Base-by-base conservation (phyloP, 1,140 invertebrate genomes). In the Psilanteris sp. region DNA sequence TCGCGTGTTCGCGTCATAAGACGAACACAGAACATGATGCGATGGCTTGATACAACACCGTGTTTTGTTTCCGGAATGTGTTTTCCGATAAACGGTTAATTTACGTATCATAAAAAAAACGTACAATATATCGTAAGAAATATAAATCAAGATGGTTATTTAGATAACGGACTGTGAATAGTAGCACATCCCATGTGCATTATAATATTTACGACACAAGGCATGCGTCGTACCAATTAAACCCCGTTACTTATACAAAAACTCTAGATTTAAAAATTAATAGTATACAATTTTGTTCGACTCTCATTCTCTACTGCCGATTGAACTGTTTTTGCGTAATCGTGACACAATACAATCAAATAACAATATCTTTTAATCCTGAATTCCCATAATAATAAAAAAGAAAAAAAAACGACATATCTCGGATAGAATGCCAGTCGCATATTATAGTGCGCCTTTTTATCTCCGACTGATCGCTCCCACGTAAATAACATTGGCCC, bases 181-280 rank as follows among this genome's bases (percentile, higher is more conserved):
- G 44, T 34, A 34, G 36, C 13, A 46, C 54, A 52, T 70, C 44
- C 44, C 36, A 52, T 43, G 43, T 52, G 34, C 44, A 59, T 59
- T 70, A 43, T 26, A 59, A 50, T 61, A 50, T 44, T 59, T 70
- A 52, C 29, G 37, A 70, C 31, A 43, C 8, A 29, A 52, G 24
- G 22, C 41, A 43, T 59, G 31, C 27, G 36, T 46, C 16, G 20
- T 43, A 61, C 15, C 43, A 70, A 70, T 70, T 70, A 61, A 43
- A 61, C 9, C n/a, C 66, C 66, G 66, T 70, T 70, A 70, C 26
- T 29, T 36, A 20, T 18, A 70, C 18, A 57, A 70, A 70, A 70
- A 70, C 27, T 20, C 46, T 54, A 44, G 46, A 36, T 16, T 41
- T 36, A 32, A 22, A 32, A 70, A 70, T 59, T 59, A 70, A 70